Evolutionary conservation across 2,888 invertebrate species (phyloP).

Genomic region (Meghimatium bilineatum): DNA sequence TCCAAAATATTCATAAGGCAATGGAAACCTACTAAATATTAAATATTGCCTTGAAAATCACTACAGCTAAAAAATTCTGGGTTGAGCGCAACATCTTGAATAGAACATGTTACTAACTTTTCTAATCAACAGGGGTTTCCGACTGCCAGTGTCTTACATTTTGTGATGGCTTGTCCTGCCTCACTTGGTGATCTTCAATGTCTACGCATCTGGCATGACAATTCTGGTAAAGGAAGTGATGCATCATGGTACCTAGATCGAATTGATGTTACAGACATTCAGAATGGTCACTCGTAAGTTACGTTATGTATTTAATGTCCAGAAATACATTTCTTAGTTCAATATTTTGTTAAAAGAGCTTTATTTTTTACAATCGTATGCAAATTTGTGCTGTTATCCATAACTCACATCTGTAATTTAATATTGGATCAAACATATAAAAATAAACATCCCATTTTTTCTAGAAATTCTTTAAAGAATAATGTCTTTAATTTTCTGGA

Average conservation of each 20-base stretch:
- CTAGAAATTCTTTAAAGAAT: too few relatives aligned
- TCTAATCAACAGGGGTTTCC: slow-evolving; percentile 26
- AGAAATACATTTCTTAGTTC: neutral
- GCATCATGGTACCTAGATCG: slow-evolving; percentile 77
- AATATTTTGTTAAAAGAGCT: too few relatives aligned
- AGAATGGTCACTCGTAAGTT: slow-evolving; percentile 72
- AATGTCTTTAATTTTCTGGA: too few relatives aligned
- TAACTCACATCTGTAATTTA: neutral
- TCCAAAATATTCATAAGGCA: too few relatives aligned
- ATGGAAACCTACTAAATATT: too few relatives aligned
- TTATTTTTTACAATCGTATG: too few relatives aligned
- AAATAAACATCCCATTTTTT: too few relatives aligned
- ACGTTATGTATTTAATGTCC: neutral
- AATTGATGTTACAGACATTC: slow-evolving; percentile 76
- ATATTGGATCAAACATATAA: too few relatives aligned
- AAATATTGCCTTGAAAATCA: too few relatives aligned
- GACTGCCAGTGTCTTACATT: slow-evolving; percentile 66
- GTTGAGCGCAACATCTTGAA: too few relatives aligned
- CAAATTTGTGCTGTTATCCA: neutral
- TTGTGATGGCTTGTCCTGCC: slow-evolving; percentile 65
- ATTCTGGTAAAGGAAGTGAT: slow-evolving; percentile 73
- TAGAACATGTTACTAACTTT: too few relatives aligned
- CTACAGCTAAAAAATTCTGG: too few relatives aligned
- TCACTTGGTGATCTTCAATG: slow-evolving; percentile 75
- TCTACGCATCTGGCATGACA: slow-evolving; percentile 77